Conservation (phyloP, 2,113 vertebrate genomes). For the Sus scrofa region T2T-Sscrofa CM000817.6:104462501-104463000, state of each 20-base stretch:
- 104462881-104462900: slow-evolving; percentile 51
- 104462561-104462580: background rate
- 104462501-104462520: background rate
- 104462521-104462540: slow-evolving; percentile 15
- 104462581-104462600: background rate
- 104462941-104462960: background rate
- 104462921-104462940: background rate
- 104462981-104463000: slow-evolving; percentile 25
- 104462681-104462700: background rate
- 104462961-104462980: background rate
- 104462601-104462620: background rate
- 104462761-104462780: slow-evolving; percentile 2
- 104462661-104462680: background rate
- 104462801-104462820: slow-evolving; percentile 53
- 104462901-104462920: slow-evolving; percentile 49
- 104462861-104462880: slow-evolving; percentile 40
- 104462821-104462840: background rate
- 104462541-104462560: background rate
- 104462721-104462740: background rate
- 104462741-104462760: slow-evolving; percentile 21
- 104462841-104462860: slow-evolving; percentile 55
- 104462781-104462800: slow-evolving; percentile 51
- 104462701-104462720: background rate
- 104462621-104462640: background rate
- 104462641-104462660: background rate